Conservation (phyloP, 2,113 vertebrate species). For the Misgurnus mizolepis region DNA sequence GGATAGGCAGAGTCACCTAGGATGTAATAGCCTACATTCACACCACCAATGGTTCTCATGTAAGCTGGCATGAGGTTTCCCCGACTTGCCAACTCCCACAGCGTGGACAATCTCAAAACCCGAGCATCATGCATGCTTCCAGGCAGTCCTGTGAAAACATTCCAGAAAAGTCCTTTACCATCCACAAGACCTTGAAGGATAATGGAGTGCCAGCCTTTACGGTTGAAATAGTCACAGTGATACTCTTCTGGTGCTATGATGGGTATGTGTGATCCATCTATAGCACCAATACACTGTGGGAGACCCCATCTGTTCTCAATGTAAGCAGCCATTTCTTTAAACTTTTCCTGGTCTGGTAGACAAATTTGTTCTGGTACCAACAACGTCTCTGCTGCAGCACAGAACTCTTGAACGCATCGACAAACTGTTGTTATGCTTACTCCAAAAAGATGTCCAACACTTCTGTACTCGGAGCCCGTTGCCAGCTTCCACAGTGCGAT, state of each 20-base stretch:
- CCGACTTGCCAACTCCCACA: neutral
- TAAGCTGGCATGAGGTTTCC: neutral
- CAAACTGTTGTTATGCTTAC: too few species aligned
- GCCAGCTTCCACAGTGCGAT: too few species aligned
- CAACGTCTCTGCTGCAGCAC: too few species aligned
- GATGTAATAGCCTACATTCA: slow-evolving; percentile 29
- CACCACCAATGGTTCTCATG: slow-evolving; percentile 34
- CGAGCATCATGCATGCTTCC: too few species aligned
- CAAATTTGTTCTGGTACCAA: too few species aligned
- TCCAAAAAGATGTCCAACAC: too few species aligned
- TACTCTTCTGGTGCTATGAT: slow-evolving; percentile 16
- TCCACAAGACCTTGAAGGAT: neutral
- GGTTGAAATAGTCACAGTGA: slow-evolving; percentile 8
- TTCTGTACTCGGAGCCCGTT: too few species aligned
- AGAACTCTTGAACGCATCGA: too few species aligned
- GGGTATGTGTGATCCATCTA: slow-evolving; percentile 24
- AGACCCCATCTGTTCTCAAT: neutral
- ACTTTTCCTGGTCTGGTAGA: too few species aligned
- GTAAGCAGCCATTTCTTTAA: too few species aligned
- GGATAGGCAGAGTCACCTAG: slow-evolving; percentile 34
- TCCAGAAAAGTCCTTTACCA: too few species aligned
- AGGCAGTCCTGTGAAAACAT: too few species aligned
- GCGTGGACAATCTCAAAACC: neutral
- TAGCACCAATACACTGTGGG: slow-evolving; percentile 18
- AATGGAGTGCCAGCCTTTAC: slow-evolving; percentile 33